Evolutionary conservation across 92 coral and sea anemone genomes (phyloP).

Genomic region (Actinernus sp.): DNA sequence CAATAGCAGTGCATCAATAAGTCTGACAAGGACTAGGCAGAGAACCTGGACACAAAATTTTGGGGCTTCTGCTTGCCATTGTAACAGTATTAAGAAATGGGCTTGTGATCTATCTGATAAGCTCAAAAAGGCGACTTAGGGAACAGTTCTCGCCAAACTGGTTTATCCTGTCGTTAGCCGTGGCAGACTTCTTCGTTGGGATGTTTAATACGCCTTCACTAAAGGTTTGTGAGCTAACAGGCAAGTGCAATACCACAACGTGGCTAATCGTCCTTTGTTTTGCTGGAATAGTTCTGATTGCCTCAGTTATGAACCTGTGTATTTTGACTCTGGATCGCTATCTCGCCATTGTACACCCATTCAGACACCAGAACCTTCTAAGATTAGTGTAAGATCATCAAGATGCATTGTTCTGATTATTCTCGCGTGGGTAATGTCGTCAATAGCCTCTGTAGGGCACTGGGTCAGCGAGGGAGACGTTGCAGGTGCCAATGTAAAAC

Average conservation of each 20-base stretch:
- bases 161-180: background rate
- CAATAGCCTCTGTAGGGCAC: background rate
- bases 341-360: background rate
- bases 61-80: no score
- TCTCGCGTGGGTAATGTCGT: background rate
- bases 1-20: no score
- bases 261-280: background rate
- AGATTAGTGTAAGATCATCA: no score
- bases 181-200: constrained; percentile 1
- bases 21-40: no score
- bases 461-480: background rate
- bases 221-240: background rate
- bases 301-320: background rate
- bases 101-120: background rate
- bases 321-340: background rate
- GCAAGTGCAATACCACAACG: background rate
- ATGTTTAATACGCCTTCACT: background rate
- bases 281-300: background rate
- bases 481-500: background rate
- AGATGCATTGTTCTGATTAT: background rate
- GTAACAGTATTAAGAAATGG: background rate
- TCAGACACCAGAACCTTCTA: background rate
- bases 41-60: no score
- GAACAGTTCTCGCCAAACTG: background rate
- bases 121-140: background rate